Conservation (phyloP, 2,797 vertebrate genomes). For the Chrosomus eos region DNA sequence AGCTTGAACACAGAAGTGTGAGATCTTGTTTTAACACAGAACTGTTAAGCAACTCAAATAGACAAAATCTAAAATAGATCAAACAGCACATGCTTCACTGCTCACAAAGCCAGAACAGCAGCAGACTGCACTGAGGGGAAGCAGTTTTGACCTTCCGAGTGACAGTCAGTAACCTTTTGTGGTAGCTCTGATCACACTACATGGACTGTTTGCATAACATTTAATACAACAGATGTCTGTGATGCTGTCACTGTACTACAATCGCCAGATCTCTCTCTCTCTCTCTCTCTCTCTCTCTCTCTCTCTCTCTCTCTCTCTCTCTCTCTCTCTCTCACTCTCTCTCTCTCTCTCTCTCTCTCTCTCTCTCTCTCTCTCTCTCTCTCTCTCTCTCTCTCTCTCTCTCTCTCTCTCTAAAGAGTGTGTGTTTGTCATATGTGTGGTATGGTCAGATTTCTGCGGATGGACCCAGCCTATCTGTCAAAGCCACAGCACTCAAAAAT, state of each 20-base stretch:
- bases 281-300: background rate
- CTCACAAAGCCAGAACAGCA: conserved; percentile 16
- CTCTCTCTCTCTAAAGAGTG: background rate
- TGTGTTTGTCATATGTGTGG: background rate
- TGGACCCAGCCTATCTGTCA: background rate
- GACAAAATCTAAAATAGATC: conserved; percentile 52
- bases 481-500: background rate
- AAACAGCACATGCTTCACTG: conserved; percentile 9
- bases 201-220: conserved; percentile 34
- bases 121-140: conserved; percentile 2
- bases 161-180: conserved; percentile 31
- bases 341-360: background rate
- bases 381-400: background rate
- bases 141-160: background rate
- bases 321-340: too few species aligned
- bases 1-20: conserved; percentile 13
- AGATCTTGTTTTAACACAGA: conserved; percentile 26
- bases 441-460: background rate
- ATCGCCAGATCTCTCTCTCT: background rate
- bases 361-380: too few species aligned
- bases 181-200: conserved; percentile 10
- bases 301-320: background rate
- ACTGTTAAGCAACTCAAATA: background rate
- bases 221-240: conserved; percentile 17
- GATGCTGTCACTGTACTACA: background rate